Base-by-base conservation (phyloP, 2,113 vertebrate species). In the Grus americana region DNA sequence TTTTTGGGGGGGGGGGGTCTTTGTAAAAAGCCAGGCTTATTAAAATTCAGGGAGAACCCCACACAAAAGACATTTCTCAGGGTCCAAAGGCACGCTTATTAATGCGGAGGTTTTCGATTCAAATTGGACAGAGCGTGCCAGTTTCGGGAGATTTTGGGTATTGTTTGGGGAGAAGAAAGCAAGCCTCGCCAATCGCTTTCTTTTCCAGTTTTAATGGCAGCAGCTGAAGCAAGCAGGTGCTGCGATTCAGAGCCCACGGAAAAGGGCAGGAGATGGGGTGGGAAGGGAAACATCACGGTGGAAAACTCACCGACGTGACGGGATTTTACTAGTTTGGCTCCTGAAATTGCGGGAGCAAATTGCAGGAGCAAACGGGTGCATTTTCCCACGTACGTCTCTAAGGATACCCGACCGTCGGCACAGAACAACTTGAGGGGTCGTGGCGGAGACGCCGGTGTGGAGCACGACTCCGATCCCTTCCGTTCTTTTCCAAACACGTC, bases 201-300 rank as follows among this genome's bases (percentile, higher is more conserved):
- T 96, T 95, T 57, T 15, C 76, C 81, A 29, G 50, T 82, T 93
- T 94, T 86, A 90, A 93, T 86, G 92, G 71, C 79, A 79, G 93
- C 93, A 91, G 92, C 95, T 93, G 97, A 97, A 93, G 79, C 81
- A 93, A 90, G 96, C 92, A 97, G 96, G 93, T 97, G 96, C 95
- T 95, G 92, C 0, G 2, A 87, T 80, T 96, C 93, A 86, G 92
- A 93, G 75, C 67, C 72, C 0, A 0, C 38, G 61, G 57, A 36
- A 91, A 83, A 81, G 26, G 40, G n/a, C 44, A 49, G 44, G 27
- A 57, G 72, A 74, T 0, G 11, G 57, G 74, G 17, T 18, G 68
- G 16, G 79, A 20, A 91, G 68, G 73, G 82, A 81, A 67, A 68
- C 4, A 0, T 58, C 57, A n/a, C 2, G 1, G 52, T 6, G 38